Evolutionary conservation across 2,113 vertebrate species (phyloP).

Genomic region (Agelaius phoeniceus): DNA sequence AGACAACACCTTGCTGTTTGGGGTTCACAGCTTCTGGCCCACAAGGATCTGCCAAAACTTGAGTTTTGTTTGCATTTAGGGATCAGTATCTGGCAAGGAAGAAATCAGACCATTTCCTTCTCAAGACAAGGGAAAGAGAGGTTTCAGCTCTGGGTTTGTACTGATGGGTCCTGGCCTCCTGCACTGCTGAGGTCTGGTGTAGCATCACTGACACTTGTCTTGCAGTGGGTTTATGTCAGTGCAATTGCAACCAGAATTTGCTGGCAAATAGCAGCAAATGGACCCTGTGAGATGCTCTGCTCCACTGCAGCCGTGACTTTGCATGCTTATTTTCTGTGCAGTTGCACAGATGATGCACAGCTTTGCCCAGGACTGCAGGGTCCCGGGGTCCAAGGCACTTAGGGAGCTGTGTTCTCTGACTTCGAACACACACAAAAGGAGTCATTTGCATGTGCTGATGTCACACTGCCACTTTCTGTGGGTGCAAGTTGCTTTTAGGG

Average conservation of each 20-base stretch:
- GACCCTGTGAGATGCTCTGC: not conserved
- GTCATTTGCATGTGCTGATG: not conserved
- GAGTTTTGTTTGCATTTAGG: not conserved
- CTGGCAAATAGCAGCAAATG: not conserved
- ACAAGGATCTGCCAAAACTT: not conserved
- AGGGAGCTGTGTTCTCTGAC: not conserved
- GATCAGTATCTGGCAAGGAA: not conserved
- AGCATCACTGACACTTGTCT: rapidly evolving
- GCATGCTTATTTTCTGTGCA: not conserved
- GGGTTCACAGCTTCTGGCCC: not conserved
- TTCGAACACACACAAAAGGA: not conserved
- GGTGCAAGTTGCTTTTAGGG: not conserved
- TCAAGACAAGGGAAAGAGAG: not conserved
- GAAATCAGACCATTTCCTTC: not conserved
- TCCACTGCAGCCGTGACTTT: not conserved
- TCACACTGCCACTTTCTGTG: not conserved
- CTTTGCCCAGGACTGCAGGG: not conserved
- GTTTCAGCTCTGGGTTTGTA: not conserved
- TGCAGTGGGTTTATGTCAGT: not conserved
- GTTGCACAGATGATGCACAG: not conserved
- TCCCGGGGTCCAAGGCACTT: not conserved
- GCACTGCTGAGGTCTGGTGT: not conserved
- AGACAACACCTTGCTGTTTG: not conserved
- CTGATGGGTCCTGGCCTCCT: not conserved
- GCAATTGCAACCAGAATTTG: not conserved